Conservation (phyloP, 2,888 invertebrate species). For the Sceliomorpha sp. region DNA sequence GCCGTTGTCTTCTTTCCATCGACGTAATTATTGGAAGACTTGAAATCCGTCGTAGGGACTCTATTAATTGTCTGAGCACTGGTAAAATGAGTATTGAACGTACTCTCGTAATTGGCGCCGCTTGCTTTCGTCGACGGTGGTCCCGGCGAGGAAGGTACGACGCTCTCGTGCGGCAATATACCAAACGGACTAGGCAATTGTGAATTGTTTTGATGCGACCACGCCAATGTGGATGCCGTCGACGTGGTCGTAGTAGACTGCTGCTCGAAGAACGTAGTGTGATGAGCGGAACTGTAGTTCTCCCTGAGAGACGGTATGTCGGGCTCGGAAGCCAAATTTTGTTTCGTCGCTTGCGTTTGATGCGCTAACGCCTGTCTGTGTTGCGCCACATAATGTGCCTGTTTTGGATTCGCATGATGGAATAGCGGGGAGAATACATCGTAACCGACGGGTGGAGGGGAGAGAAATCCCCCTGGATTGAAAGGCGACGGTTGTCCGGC, state of each 20-base stretch:
- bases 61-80: slow-evolving; percentile 85
- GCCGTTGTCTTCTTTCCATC: slow-evolving; percentile 81
- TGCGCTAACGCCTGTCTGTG: slow-evolving; percentile 86
- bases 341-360: slow-evolving; percentile 77
- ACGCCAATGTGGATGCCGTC: slow-evolving; percentile 83
- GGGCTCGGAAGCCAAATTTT: slow-evolving; percentile 82
- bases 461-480: slow-evolving; percentile 87
- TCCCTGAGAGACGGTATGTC: too few relatives aligned
- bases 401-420: slow-evolving; percentile 89
- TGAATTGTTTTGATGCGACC: slow-evolving; percentile 86
- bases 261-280: slow-evolving; percentile 85
- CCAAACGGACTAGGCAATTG: slow-evolving; percentile 88
- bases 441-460: slow-evolving; percentile 89
- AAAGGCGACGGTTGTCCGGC: slow-evolving; percentile 86
- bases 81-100: slow-evolving; percentile 86
- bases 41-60: slow-evolving; percentile 82
- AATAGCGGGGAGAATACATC: slow-evolving; percentile 92
- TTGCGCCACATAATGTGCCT: slow-evolving; percentile 87
- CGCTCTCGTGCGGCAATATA: slow-evolving; percentile 89
- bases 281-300: slow-evolving; percentile 82
- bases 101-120: slow-evolving; percentile 83
- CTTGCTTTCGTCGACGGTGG: slow-evolving; percentile 83
- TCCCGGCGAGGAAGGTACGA: slow-evolving; percentile 85
- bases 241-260: slow-evolving; percentile 82
- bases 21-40: slow-evolving; percentile 62